Evolutionary conservation across 2,797 vertebrate species (phyloP).

Genomic region (Gambusia yucatana): DNA sequence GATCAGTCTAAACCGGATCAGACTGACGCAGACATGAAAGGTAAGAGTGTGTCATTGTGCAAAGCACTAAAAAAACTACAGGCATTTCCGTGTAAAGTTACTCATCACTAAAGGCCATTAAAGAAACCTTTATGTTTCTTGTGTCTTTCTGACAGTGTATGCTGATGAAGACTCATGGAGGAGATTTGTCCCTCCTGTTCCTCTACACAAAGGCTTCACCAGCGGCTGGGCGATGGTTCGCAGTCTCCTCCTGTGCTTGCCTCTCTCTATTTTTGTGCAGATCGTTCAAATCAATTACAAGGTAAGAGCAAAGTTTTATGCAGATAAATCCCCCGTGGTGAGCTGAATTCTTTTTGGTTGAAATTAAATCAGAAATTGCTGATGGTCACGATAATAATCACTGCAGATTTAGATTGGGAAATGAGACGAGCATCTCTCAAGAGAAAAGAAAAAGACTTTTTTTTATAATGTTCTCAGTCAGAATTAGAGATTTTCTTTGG

Average conservation of each 20-base stretch:
- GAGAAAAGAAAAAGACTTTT: background rate
- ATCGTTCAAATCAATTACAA: slow-evolving; percentile 92
- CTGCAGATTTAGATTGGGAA: background rate
- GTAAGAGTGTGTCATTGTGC: slow-evolving; percentile 29
- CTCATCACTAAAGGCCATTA: background rate
- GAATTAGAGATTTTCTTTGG: background rate
- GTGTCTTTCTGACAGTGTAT: slow-evolving; percentile 78
- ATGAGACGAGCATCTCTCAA: background rate
- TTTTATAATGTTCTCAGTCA: background rate
- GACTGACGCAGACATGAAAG: slow-evolving; percentile 41
- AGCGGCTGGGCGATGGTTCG: slow-evolving; percentile 91
- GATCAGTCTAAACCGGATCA: background rate
- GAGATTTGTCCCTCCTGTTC: slow-evolving; percentile 87
- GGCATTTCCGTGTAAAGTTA: background rate
- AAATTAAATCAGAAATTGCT: background rate
- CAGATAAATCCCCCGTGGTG: no score
- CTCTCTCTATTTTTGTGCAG: slow-evolving; percentile 92
- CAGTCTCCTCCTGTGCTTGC: slow-evolving; percentile 90
- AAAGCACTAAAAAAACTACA: background rate
- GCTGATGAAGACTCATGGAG: slow-evolving; percentile 87
- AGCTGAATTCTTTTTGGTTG: background rate
- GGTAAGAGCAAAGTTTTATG: slow-evolving; percentile 72
- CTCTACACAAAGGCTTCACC: slow-evolving; percentile 83
- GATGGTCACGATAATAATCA: background rate
- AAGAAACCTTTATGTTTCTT: background rate